Percentiles rank a stretch among this genome's conserved stretches.
Evolutionary conservation across 1,140 invertebrate species (phyloP).

Genomic region (Lordiphosa mommai): DNA sequence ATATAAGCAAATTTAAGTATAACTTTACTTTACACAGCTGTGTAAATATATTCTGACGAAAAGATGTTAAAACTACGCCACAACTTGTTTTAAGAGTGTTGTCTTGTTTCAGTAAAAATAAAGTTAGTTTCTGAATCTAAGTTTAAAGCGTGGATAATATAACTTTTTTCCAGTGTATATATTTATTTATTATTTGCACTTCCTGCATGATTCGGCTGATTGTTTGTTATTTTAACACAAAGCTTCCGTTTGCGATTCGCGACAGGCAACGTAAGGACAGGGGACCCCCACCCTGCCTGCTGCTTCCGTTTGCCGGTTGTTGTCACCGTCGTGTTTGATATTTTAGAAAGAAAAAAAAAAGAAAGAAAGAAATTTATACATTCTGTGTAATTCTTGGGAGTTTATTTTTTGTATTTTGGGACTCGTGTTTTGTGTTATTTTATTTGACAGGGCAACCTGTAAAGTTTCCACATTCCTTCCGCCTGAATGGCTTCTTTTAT

Average conservation of each 20-base stretch:
- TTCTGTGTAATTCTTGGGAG: slow-evolving; percentile 11
- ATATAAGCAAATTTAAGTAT: too few species aligned
- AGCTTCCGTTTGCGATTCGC: slow-evolving; percentile 54
- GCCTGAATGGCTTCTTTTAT: slow-evolving; percentile 54
- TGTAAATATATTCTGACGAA: too few species aligned
- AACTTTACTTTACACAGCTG: too few species aligned
- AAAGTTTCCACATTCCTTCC: slow-evolving; percentile 68
- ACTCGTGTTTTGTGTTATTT: slow-evolving; percentile 57
- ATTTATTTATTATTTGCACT: slow-evolving; percentile 78
- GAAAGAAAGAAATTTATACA: slow-evolving; percentile 28
- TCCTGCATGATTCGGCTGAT: slow-evolving; percentile 75
- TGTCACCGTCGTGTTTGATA: slow-evolving; percentile 52
- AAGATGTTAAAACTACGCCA: too few species aligned
- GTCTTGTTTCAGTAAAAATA: too few species aligned
- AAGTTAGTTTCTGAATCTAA: too few species aligned
- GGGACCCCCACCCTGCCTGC: background rate
- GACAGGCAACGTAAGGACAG: slow-evolving; percentile 3
- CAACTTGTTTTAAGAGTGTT: too few species aligned
- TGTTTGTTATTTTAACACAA: slow-evolving; percentile 78
- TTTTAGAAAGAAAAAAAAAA: slow-evolving; percentile 23
- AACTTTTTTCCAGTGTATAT: too few species aligned
- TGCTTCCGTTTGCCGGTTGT: slow-evolving; percentile 65
- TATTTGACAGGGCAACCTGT: slow-evolving; percentile 58
- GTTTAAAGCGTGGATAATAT: too few species aligned
- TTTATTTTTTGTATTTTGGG: slow-evolving; percentile 22